These are phyloP conservation scores for Pollenia labialis DNA, from an alignment of 2,888 invertebrate genomes.

Conservation along the genomic window DNA sequence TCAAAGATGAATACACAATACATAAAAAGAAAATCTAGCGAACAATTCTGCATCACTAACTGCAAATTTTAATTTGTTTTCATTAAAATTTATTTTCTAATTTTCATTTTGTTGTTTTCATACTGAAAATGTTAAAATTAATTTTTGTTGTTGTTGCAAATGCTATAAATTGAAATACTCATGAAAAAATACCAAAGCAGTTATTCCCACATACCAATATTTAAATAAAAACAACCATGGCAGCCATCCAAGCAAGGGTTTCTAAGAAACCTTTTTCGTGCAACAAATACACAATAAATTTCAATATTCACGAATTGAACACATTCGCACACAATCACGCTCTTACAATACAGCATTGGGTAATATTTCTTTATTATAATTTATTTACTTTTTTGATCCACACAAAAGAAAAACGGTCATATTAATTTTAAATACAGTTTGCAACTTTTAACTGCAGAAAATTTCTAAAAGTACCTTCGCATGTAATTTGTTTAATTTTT, in stretches of 20 bases:
- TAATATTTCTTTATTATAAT: conserved; percentile 33
- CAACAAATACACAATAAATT: conserved; percentile 71
- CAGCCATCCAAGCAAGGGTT: conserved; percentile 53
- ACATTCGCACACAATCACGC: conserved; percentile 6
- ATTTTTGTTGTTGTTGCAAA: background rate
- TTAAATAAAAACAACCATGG: conserved; percentile 45
- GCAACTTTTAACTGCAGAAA: too few relatives aligned
- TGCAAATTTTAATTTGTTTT: background rate
- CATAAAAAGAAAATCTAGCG: too few relatives aligned
- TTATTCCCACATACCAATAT: background rate
- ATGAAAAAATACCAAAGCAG: too few relatives aligned
- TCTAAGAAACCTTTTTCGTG: conserved; percentile 67
- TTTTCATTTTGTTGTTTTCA: background rate
- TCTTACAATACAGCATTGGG: background rate
- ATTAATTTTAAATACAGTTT: background rate
- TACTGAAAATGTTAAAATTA: background rate
- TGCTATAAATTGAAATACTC: background rate
- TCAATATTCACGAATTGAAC: conserved; percentile 50
- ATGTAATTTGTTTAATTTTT: background rate
- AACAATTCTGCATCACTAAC: too few relatives aligned
- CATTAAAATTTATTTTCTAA: background rate
- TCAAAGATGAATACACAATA: too few relatives aligned
- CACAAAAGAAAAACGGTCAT: background rate
- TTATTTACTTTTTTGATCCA: conserved; percentile 10
- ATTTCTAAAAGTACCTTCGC: too few relatives aligned